Percentiles rank a stretch among this genome's conserved stretches.
These are phyloP conservation scores for Peromyscus maniculatus DNA, from an alignment of 2,113 vertebrate species.

Conservation along the genomic window DNA sequence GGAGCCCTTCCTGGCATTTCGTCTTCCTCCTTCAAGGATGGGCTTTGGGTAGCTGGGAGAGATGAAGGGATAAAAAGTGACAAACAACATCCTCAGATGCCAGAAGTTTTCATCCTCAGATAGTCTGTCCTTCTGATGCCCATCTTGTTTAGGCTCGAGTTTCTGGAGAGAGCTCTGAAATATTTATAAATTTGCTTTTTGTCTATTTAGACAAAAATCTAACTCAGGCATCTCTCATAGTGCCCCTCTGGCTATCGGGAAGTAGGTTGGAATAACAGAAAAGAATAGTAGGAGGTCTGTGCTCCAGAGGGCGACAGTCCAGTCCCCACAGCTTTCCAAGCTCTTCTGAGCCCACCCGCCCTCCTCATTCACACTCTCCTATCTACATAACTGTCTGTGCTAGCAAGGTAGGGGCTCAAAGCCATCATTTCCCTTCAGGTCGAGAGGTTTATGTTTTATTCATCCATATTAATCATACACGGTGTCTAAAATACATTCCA, in stretches of 20 bases:
- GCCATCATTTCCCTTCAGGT: neutral
- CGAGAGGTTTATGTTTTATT: slow-evolving; percentile 28
- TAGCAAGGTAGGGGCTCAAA: slow-evolving; percentile 9
- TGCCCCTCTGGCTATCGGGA: neutral
- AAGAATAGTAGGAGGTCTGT: neutral
- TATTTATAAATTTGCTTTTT: slow-evolving; percentile 35
- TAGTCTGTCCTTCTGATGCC: slow-evolving; percentile 5
- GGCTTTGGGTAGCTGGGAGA: neutral
- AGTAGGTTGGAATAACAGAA: slow-evolving; percentile 2
- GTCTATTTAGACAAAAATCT: slow-evolving; percentile 40
- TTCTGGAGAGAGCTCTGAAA: slow-evolving; percentile 15
- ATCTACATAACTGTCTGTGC: neutral
- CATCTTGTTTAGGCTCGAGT: neutral
- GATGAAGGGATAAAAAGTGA: neutral
- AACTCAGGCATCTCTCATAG: neutral
- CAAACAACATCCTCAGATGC: neutral
- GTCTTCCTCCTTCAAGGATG: neutral
- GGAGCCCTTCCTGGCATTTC: neutral
- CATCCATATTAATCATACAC: slow-evolving; percentile 5
- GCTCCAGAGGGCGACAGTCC: neutral
- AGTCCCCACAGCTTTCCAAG: neutral
- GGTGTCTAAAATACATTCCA: slow-evolving; percentile 5
- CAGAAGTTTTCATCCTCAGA: neutral
- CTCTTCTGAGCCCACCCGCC: neutral
- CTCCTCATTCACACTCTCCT: neutral